Evolutionary conservation across 1,140 invertebrate genomes (phyloP).

Genomic region (Vanessa tameamea): DNA sequence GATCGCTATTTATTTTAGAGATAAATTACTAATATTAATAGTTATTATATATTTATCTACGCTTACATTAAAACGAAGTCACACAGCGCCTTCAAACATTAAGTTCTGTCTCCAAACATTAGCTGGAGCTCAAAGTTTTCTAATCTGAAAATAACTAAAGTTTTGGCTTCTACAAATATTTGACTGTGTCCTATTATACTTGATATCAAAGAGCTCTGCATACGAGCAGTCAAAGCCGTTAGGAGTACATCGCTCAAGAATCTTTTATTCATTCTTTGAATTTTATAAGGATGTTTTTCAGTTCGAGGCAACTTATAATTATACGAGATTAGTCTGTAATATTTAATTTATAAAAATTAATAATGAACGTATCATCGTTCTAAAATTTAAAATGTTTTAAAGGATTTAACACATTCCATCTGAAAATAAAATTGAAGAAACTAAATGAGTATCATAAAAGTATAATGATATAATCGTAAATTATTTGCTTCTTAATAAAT

Average conservation of each 20-base stretch:
- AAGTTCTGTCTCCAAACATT: constrained; percentile 20
- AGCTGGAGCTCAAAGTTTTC: constrained; percentile 10
- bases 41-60: neutral
- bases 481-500: too few relatives aligned
- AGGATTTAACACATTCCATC: too few relatives aligned
- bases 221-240: constrained; percentile 5
- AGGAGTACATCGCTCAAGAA: neutral
- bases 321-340: too few relatives aligned
- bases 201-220: constrained; percentile 13
- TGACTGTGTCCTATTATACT: constrained; percentile 12
- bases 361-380: too few relatives aligned
- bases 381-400: too few relatives aligned
- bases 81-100: constrained; percentile 18
- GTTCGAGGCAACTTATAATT: too few relatives aligned
- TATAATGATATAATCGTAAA: too few relatives aligned
- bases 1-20: neutral
- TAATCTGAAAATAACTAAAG: constrained; percentile 19
- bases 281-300: neutral
- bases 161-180: constrained; percentile 12
- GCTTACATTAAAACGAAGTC: constrained; percentile 19
- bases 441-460: too few relatives aligned
- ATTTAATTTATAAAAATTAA: too few relatives aligned
- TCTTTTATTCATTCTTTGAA: constrained; percentile 5
- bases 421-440: too few relatives aligned
- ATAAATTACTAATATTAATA: neutral